phyloP scores from a whole-genome alignment of 2,113 vertebrate species.

The Formicarius rufipectus region DNA sequence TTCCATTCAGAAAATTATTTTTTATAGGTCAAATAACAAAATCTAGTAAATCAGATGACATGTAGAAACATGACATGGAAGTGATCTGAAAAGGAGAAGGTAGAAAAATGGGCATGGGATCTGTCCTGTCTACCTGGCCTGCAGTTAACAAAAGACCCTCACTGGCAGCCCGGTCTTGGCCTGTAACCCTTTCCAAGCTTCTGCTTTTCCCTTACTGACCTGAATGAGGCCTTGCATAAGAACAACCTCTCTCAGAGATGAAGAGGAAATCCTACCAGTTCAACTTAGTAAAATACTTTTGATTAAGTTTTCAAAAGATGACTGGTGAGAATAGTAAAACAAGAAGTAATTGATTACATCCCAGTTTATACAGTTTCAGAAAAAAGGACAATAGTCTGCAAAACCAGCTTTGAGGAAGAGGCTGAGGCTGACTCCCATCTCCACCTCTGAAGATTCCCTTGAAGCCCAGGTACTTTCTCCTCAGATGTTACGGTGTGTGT shows the following conservation, averaged over 20 bases:
- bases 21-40: neutral
- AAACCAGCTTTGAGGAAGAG: neutral
- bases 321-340: neutral
- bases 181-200: neutral
- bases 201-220: neutral
- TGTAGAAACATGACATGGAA: neutral
- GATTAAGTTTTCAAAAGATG: neutral
- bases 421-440: neutral
- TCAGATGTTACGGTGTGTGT: neutral
- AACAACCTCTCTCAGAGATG: neutral
- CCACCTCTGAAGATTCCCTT: rapidly evolving
- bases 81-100: neutral
- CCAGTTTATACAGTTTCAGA: neutral
- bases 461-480: neutral
- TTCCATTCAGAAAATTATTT: neutral
- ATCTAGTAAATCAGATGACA: neutral
- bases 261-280: neutral
- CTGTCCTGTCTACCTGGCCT: neutral
- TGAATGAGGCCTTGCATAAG: neutral
- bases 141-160: neutral
- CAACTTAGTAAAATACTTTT: neutral
- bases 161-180: neutral
- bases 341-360: neutral
- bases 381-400: neutral
- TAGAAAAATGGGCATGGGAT: neutral